Base-by-base conservation (phyloP, 2,888 invertebrate genomes). In the Philhelius pedissequus region DNA sequence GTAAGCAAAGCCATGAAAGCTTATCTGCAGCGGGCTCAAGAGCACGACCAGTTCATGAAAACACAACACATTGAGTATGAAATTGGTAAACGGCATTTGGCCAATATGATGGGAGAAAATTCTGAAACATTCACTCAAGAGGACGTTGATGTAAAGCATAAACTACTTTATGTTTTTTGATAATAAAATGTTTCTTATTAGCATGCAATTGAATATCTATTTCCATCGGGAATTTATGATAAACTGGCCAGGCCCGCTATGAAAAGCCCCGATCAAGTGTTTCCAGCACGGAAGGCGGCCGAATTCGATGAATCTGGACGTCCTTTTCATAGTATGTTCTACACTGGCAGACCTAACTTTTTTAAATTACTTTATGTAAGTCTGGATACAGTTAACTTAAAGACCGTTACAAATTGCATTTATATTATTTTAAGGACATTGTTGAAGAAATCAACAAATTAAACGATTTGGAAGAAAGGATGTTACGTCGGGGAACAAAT, bases 51-150 rank as follows among this genome's bases (percentile, higher is more conserved):
- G 83, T 97, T 98, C 89, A 96, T 98, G 94, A 94, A 94, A 88
- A 93, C 94, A 86, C 95, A 97, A 91, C 93, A 93, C 62, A 91
- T 94, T 11, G 97, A 98, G 88, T 99, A 94, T 91, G 95, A 97
- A 90, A 95, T 98, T 88, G 99, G 99, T 15, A 97, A 96, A 90
- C 93, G 98, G 35, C 98, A 99, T 92, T 93, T 99, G 86, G 99
- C 99, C 0, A 99, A 98, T 91, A 99, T 99, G 95, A 99, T 99
- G 99, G 99, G 99, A 0, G 95, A 95, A 91, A 96, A 99, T 92
- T 95, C 96, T 0, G 96, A 97, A 88, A 94, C 94, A 0, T 97
- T 99, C 90, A 96, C 96, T 0, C 97, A 98, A 90, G 93, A 94
- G 70, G 97, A 98, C 90, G 94, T 99, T 32, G 94, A 98, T 92